Conservation (phyloP, 2,888 invertebrate genomes). For the Oxystoma pomonae region DNA sequence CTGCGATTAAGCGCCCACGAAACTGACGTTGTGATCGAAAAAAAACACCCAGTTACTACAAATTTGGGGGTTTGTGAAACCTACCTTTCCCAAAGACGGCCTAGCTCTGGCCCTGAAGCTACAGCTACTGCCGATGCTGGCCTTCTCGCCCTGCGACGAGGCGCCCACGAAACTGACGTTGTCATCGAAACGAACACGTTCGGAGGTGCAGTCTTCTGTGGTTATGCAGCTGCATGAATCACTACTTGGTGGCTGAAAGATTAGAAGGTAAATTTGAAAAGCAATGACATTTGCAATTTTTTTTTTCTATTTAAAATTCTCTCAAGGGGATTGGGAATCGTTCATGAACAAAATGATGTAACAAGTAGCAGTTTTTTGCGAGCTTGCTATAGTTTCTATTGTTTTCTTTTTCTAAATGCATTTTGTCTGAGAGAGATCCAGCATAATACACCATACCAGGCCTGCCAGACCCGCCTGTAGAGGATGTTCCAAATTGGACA, state of each 20-base stretch:
- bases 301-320: conserved; percentile 1
- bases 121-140: conserved; percentile 46
- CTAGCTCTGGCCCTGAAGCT: conserved; percentile 42
- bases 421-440: too few species aligned
- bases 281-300: neutral
- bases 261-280: conserved; percentile 18
- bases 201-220: conserved; percentile 55
- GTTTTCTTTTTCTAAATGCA: too few species aligned
- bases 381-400: too few species aligned
- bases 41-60: too few species aligned
- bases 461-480: too few species aligned
- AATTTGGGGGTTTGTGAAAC: too few species aligned
- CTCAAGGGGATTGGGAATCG: too few species aligned
- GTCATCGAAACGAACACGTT: conserved; percentile 63
- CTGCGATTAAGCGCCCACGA: conserved; percentile 46
- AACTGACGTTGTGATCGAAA: conserved; percentile 62
- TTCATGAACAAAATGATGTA: too few species aligned
- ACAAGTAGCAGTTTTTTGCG: too few species aligned
- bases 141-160: conserved; percentile 45
- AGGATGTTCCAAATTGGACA: too few species aligned
- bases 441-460: too few species aligned
- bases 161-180: conserved; percentile 56
- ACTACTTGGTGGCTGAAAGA: conserved; percentile 44
- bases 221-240: conserved; percentile 48
- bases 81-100: conserved; percentile 24